Conservation (phyloP, 2,888 invertebrate species). For the Melangyna quadrimaculata region DNA sequence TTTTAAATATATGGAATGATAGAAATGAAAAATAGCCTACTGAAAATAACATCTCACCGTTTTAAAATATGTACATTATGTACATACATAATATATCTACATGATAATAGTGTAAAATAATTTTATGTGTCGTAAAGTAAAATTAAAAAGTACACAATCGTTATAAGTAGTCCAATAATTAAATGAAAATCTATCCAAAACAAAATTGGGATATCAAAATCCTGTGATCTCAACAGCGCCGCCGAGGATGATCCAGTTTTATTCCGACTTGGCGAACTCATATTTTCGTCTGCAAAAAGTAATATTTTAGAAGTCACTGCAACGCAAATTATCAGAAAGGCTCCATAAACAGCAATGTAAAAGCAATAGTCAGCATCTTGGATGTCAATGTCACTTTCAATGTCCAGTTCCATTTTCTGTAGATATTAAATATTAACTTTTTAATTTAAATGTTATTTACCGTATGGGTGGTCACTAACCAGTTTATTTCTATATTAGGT, state of each 20-base stretch:
- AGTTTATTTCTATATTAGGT: no score
- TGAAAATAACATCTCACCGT: no score
- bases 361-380: background rate
- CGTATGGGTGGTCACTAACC: no score
- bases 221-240: background rate
- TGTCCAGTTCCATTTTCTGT: background rate
- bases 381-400: background rate
- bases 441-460: no score
- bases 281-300: background rate
- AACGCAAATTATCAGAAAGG: background rate
- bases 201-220: background rate
- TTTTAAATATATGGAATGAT: no score
- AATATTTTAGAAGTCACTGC: background rate
- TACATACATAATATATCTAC: no score
- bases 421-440: no score
- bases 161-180: background rate
- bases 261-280: background rate
- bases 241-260: background rate
- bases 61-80: no score
- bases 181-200: conserved; percentile 21
- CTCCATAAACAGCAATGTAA: background rate
- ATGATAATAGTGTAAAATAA: no score
- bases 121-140: background rate
- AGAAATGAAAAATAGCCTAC: no score
- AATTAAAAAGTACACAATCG: background rate